Conservation (phyloP, 2,888 invertebrate species). For the Aphidoletes aphidimyza region DNA sequence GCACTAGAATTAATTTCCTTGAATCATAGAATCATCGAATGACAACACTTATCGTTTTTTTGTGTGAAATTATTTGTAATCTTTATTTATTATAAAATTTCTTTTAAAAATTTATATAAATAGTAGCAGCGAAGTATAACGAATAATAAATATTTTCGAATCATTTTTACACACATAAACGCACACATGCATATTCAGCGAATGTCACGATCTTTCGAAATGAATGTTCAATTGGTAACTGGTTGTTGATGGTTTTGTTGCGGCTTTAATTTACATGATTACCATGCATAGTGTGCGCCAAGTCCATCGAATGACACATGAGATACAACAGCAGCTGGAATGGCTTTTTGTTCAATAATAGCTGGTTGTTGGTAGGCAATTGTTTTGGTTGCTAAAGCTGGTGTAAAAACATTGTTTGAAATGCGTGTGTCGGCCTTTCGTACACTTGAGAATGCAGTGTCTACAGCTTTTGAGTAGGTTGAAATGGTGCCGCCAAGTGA, state of each 20-base stretch:
- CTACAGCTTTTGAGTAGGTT: conserved; percentile 70
- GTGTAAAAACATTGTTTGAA: conserved; percentile 70
- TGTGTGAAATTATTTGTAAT: background rate
- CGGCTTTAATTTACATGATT: conserved; percentile 59
- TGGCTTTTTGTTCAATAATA: conserved; percentile 60
- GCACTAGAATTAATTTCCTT: no score
- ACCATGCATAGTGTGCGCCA: conserved; percentile 74
- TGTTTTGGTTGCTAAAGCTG: conserved; percentile 63
- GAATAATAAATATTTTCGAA: conserved; percentile 34
- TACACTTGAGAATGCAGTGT: conserved; percentile 72
- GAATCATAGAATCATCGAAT: background rate
- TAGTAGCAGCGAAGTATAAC: background rate
- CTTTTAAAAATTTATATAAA: conserved; percentile 7
- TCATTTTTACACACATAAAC: background rate
- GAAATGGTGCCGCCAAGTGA: conserved; percentile 71
- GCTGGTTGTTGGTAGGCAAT: conserved; percentile 61
- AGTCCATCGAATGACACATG: conserved; percentile 74
- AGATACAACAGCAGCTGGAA: conserved; percentile 71
- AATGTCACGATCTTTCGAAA: background rate
- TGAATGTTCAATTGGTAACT: background rate
- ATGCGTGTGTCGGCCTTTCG: conserved; percentile 71
- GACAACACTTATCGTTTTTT: background rate
- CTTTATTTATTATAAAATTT: background rate
- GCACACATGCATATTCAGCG: background rate
- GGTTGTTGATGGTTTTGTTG: background rate